Conservation (phyloP, 2,797 vertebrate genomes). For the Crossoptilon crossoptilon region DNA sequence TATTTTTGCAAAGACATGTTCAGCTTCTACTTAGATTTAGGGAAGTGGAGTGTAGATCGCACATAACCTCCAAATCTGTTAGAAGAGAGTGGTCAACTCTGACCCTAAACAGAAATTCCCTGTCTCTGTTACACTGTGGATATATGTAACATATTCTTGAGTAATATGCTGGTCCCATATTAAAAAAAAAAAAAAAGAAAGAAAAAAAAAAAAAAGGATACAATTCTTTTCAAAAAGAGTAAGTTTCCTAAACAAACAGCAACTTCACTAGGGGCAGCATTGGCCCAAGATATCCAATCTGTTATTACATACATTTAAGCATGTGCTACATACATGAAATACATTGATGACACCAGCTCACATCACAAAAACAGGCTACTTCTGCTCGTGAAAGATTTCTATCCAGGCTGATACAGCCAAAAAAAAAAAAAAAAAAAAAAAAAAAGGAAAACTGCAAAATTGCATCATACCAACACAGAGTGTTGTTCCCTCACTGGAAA, state of each 20-base stretch:
- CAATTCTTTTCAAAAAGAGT: slow-evolving; percentile 52
- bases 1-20: neutral
- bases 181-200: slow-evolving; percentile 25
- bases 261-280: slow-evolving; percentile 45
- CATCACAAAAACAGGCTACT: slow-evolving; percentile 61
- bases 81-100: slow-evolving; percentile 48
- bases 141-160: neutral
- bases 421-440: too few species aligned
- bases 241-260: neutral
- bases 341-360: slow-evolving; percentile 55
- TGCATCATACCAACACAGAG: neutral
- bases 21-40: neutral
- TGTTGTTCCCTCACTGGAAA: slow-evolving; percentile 11
- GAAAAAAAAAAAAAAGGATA: slow-evolving; percentile 51
- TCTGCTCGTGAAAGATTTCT: slow-evolving; percentile 56
- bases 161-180: slow-evolving; percentile 48
- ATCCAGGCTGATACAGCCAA: slow-evolving; percentile 42
- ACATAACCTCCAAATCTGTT: neutral
- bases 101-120: slow-evolving; percentile 24
- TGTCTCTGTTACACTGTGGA: neutral
- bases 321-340: neutral
- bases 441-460: neutral
- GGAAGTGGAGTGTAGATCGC: neutral
- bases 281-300: slow-evolving; percentile 62
- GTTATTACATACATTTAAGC: neutral